phyloP scores from a whole-genome alignment of 2,888 invertebrate species.

The Eupsilia transversa region DNA sequence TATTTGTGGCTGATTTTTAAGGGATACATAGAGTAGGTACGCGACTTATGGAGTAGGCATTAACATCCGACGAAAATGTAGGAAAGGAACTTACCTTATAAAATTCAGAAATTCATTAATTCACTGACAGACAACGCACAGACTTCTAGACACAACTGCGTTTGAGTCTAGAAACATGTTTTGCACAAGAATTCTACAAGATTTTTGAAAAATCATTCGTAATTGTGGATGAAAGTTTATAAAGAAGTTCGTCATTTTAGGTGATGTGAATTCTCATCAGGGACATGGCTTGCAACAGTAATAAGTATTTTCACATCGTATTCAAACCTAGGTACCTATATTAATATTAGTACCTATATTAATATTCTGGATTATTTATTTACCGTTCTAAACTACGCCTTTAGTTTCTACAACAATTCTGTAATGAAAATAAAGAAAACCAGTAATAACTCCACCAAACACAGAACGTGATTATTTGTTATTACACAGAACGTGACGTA shows the following conservation, averaged over 20 bases:
- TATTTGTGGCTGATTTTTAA: neutral
- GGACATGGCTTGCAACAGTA: neutral
- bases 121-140: no score
- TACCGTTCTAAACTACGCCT: neutral
- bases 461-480: constrained; percentile 72
- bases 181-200: neutral
- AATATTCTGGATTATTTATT: neutral
- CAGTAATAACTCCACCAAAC: constrained; percentile 55
- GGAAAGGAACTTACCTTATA: no score
- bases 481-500: constrained; percentile 75
- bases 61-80: no score
- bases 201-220: no score
- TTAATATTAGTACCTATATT: neutral
- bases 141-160: no score
- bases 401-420: neutral
- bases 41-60: no score
- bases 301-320: neutral
- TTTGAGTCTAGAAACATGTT: neutral
- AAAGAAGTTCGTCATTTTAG: neutral
- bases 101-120: no score
- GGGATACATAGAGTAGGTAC: neutral
- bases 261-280: neutral
- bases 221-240: neutral
- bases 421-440: constrained; percentile 26
- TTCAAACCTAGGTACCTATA: neutral